Base-by-base conservation (phyloP, 1,140 invertebrate genomes). In the Atta texana region DNA sequence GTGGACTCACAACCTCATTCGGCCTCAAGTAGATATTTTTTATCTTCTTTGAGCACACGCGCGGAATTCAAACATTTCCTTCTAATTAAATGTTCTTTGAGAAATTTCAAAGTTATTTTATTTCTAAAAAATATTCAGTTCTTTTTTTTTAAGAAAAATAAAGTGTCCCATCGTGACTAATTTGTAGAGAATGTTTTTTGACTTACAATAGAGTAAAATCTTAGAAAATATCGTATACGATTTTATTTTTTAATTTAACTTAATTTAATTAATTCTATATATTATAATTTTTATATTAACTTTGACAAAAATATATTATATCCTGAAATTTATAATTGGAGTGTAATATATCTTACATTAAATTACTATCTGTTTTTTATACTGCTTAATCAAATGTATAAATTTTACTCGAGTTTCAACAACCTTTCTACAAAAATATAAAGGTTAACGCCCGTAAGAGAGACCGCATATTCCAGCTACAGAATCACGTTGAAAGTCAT, bases 401-500 rank as follows among this genome's bases (percentile, higher is more conserved):
- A 34, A 18, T 44, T 49, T 59, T 31, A 77, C 10, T 28, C 24
- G 49, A 12, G 2, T 66, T 24, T 21, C 14, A 28, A 69, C 8
- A 39, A 39, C 31, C 39, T 18, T 69, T 18, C 49, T 44, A 21
- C 76, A 18, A 69, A 68, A 31, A 8, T 39, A 55, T 34, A 69
- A 81, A 55, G 49, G 28, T 81, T 49, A 39, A 53, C 18, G 31
- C 8, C 14, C 77, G 49, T 12, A 31, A 49, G 16, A 18, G 8
- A 34, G 24, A 69, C 8, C 49, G 39, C 14, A 16, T 24, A 69
- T 81, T 21, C 63, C 31, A 24, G 14, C 44, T 55, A 6, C 31
- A 31, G 24, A 44, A 64, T 66, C 31, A 61, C 55, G 57, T 64
- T 21, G 31, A 31, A 64, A 81, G 49, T 89, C 69, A 66, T 88